Evolutionary conservation across 2,888 invertebrate species (phyloP).

Genomic region (Drosophila dives): DNA sequence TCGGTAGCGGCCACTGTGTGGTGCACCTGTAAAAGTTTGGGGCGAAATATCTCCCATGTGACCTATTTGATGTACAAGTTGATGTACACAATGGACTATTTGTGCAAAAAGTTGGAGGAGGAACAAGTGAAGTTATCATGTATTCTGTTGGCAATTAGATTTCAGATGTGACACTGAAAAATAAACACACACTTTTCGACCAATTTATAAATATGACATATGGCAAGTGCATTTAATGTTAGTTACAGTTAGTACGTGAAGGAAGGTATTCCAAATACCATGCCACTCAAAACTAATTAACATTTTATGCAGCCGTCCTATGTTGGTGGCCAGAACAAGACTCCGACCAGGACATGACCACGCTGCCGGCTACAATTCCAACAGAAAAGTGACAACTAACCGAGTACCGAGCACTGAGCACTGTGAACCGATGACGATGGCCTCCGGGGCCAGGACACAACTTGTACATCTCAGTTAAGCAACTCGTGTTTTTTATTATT

Average conservation of each 20-base stretch:
- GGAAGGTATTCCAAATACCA: not conserved
- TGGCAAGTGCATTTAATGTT: not conserved
- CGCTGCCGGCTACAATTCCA: not conserved
- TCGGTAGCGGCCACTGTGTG: not conserved
- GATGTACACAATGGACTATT: not conserved
- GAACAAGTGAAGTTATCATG: not conserved
- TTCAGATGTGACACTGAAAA: not conserved
- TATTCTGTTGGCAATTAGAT: not conserved
- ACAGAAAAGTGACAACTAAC: constrained; percentile 7
- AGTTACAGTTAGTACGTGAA: not conserved
- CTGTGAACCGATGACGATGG: constrained; percentile 2
- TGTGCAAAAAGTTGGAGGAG: not conserved
- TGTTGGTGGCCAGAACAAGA: not conserved
- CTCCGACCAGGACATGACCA: constrained; percentile 5
- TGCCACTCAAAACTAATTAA: constrained; percentile 3
- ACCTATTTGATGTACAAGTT: not conserved
- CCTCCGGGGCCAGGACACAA: constrained; percentile 1
- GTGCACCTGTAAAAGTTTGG: not conserved
- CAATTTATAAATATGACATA: not conserved
- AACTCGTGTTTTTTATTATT: constrained; percentile 34
- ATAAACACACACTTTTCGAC: not conserved
- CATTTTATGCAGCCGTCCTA: constrained; percentile 1
- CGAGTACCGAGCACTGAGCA: not conserved
- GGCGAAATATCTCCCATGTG: not conserved
- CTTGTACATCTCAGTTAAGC: constrained; percentile 62